phyloP scores from a whole-genome alignment of 1,140 invertebrate genomes.

The Geopemphigus sp. region DNA sequence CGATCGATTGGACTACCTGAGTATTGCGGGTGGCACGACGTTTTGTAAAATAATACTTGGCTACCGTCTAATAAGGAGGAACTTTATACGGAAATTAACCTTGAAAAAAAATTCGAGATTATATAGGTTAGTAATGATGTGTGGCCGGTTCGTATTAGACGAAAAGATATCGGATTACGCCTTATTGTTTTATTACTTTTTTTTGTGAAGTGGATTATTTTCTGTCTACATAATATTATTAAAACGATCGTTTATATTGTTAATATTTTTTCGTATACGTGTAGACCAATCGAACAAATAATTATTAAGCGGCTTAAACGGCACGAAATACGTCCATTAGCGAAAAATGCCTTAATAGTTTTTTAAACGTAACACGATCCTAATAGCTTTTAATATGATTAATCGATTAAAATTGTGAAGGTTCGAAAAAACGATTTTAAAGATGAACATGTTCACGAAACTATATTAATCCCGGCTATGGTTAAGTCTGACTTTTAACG shows the following conservation, averaged over 20 bases:
- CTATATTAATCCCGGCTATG: background rate
- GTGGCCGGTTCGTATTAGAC: conserved; percentile 32
- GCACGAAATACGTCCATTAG: conserved; percentile 13
- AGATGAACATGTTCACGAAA: conserved; percentile 9
- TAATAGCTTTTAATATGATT: conserved; percentile 29
- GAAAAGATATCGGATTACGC: conserved; percentile 19
- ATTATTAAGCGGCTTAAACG: conserved; percentile 26
- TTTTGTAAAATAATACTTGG: conserved; percentile 28
- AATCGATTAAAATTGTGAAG: conserved; percentile 20
- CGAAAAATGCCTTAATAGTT: conserved; percentile 13
- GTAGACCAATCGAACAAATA: conserved; percentile 1
- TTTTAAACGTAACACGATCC: conserved; percentile 25
- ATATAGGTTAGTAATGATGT: conserved; percentile 33
- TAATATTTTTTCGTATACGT: background rate
- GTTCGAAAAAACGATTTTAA: background rate
- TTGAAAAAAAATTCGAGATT: conserved; percentile 22
- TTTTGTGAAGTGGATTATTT: background rate
- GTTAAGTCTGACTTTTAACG: background rate
- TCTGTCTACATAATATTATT: background rate
- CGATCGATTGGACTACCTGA: background rate
- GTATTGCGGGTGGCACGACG: conserved; percentile 6
- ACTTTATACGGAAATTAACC: conserved; percentile 7
- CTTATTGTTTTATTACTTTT: background rate
- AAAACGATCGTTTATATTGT: conserved; percentile 22
- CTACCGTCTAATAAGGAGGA: conserved; percentile 17